These are phyloP conservation scores for Sebastes taczanowskii DNA, from an alignment of 2,797 vertebrate genomes.

Conservation along the genomic window DNA sequence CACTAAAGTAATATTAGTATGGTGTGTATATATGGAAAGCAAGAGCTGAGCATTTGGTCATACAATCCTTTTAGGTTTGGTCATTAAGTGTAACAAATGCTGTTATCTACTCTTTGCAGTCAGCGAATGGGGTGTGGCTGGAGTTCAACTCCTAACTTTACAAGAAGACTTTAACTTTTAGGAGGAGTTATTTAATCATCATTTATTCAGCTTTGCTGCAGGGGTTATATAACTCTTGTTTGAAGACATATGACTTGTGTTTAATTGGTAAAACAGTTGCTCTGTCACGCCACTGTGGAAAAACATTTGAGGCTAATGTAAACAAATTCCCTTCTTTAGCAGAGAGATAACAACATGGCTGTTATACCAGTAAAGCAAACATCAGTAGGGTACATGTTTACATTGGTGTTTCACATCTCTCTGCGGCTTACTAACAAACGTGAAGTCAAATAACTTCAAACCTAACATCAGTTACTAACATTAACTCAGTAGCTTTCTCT, in stretches of 20 bases:
- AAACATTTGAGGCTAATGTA: constrained; percentile 38
- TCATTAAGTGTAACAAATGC: constrained; percentile 24
- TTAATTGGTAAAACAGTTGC: background rate
- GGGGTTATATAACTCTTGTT: background rate
- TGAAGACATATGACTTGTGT: background rate
- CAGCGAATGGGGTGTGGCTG: constrained; percentile 58
- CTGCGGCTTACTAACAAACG: background rate
- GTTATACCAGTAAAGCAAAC: background rate
- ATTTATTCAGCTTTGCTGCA: background rate
- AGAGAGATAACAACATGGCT: background rate
- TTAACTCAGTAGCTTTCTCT: background rate
- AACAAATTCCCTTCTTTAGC: constrained; percentile 23
- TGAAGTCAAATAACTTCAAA: background rate
- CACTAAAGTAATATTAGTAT: background rate
- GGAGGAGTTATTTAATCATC: background rate
- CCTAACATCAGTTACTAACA: background rate
- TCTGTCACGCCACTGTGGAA: background rate
- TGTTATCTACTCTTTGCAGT: constrained; percentile 62
- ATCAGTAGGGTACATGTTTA: background rate
- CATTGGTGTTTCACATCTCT: background rate
- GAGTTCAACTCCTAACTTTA: constrained; percentile 1
- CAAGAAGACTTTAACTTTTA: constrained; percentile 1
- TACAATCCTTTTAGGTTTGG: background rate
- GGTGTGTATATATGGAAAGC: background rate
- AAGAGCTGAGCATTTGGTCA: background rate